A percentile compares a stretch with the other conserved stretches of the same genome.
Conservation (phyloP, 2,888 invertebrate species). For the Polyploca ridens region DNA sequence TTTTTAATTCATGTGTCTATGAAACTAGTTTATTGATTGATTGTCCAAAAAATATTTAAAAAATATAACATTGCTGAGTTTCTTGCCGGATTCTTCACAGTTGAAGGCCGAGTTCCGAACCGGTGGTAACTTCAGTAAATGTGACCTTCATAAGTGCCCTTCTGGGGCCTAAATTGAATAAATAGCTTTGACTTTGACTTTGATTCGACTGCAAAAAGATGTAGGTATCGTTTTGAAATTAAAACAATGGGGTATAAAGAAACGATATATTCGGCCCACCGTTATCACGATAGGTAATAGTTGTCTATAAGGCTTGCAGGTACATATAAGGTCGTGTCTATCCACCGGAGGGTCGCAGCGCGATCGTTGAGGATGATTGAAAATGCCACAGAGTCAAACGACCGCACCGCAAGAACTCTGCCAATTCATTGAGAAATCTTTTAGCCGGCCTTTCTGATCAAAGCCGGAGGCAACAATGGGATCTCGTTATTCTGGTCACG, state of each 20-base stretch:
- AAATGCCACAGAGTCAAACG: conserved; percentile 42
- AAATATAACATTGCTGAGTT: too few relatives aligned
- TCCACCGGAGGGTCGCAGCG: conserved; percentile 24
- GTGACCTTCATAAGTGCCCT: too few relatives aligned
- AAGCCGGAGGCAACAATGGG: not conserved
- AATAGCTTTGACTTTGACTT: too few relatives aligned
- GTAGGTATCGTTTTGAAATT: not conserved
- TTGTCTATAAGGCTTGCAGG: too few relatives aligned
- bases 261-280: not conserved
- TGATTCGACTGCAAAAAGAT: not conserved
- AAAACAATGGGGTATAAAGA: not conserved
- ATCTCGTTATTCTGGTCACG: not conserved
- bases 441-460: conserved; percentile 6
- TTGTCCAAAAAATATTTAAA: too few relatives aligned
- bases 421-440: conserved; percentile 18
- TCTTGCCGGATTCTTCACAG: too few relatives aligned
- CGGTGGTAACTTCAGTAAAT: too few relatives aligned
- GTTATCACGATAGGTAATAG: too few relatives aligned
- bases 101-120: too few relatives aligned
- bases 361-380: conserved; percentile 30
- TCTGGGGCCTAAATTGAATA: too few relatives aligned
- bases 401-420: conserved; percentile 29
- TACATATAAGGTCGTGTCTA: conserved; percentile 19
- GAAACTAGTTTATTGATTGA: too few relatives aligned
- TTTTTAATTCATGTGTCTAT: too few relatives aligned